A percentile compares a stretch with the other conserved stretches of the same genome.
phyloP scores from a whole-genome alignment of 2,113 vertebrate species.

The Bufo bufo region DNA sequence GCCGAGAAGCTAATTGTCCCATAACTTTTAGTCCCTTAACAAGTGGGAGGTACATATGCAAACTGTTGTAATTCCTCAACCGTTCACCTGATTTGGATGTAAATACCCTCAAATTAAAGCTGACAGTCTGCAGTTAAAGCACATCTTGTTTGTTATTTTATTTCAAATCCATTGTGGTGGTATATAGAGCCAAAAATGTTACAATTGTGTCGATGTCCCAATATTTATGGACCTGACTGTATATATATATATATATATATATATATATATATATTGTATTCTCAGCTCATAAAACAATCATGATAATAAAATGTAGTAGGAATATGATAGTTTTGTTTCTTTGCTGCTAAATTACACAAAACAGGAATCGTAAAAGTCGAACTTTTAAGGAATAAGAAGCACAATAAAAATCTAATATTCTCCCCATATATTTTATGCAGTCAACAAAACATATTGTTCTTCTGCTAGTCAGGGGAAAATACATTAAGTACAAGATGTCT shows the following conservation, averaged over 20 bases:
- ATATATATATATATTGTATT: not conserved
- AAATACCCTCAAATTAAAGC: no score
- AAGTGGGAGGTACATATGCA: no score
- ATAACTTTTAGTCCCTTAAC: no score
- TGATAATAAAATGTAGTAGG: constrained; percentile 19
- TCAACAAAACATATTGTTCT: constrained; percentile 33
- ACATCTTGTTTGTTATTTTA: no score
- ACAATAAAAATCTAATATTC: constrained; percentile 63
- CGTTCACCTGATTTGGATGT: no score
- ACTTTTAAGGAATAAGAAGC: constrained; percentile 53
- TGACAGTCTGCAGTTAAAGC: no score
- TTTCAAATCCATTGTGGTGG: no score
- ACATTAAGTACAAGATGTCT: constrained; percentile 12
- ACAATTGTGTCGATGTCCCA: no score
- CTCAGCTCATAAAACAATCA: constrained; percentile 34
- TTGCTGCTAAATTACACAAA: constrained; percentile 31
- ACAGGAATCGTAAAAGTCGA: constrained; percentile 30
- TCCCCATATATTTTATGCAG: constrained; percentile 31
- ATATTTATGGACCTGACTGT: no score
- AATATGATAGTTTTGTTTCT: constrained; percentile 41
- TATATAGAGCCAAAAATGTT: no score
- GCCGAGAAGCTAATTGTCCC: no score
- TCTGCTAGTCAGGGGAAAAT: constrained; percentile 24
- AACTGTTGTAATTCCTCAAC: no score
- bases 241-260: not conserved